Conservation (phyloP, 92 coral and sea anemone genomes). For the Phenganax stokvisi region DNA sequence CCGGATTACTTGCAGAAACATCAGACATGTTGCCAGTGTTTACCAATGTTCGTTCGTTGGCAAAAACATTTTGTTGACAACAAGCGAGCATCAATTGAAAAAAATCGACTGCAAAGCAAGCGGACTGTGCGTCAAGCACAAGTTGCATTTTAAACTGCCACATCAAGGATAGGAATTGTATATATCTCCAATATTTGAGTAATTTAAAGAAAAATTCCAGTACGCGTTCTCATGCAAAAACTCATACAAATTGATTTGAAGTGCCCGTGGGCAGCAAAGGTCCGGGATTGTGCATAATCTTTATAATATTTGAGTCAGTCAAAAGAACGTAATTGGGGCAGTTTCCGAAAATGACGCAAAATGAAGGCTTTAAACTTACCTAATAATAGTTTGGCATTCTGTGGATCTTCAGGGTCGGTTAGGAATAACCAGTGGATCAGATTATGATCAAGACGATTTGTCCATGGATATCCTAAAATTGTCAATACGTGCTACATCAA, state of each 20-base stretch:
- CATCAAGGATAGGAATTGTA: no score
- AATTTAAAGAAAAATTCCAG: no score
- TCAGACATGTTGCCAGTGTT: conserved; percentile 41
- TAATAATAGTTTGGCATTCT: conserved; percentile 70
- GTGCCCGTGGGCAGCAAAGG: no score
- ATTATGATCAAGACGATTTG: conserved; percentile 63
- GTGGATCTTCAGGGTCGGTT: conserved; percentile 84
- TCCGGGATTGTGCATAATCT: no score
- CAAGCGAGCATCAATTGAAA: conserved; percentile 91
- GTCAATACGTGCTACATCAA: not conserved
- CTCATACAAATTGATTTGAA: no score
- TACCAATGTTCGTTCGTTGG: conserved; percentile 62
- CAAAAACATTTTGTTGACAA: conserved; percentile 87
- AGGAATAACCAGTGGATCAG: conserved; percentile 93
- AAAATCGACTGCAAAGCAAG: conserved; percentile 67
- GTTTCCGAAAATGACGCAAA: not conserved
- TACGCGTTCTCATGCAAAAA: no score
- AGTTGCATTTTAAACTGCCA: not conserved
- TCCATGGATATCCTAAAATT: conserved; percentile 84
- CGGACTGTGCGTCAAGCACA: not conserved
- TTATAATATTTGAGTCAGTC: no score
- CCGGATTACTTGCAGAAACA: conserved; percentile 20
- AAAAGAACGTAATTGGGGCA: no score
- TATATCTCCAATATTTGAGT: no score
- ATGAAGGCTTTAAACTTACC: conserved; percentile 41